Conservation (phyloP, 2,888 invertebrate species). For the Hemicrepidius hirtus region DNA sequence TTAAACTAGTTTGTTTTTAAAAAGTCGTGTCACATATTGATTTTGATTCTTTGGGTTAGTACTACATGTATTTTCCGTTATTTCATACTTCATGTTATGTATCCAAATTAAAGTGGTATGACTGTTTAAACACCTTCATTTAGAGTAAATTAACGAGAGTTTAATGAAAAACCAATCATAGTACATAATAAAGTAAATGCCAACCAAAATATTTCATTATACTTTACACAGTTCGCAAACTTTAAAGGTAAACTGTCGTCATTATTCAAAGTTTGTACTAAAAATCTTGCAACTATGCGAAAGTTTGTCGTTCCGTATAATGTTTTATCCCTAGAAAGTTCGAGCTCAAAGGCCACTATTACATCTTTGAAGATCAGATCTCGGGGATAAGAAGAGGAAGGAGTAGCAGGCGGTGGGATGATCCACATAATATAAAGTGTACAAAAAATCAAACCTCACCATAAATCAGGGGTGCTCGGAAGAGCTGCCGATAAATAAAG, state of each 20-base stretch:
- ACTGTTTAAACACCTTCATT: too few species aligned
- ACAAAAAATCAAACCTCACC: constrained; percentile 62
- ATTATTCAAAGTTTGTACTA: constrained; percentile 15
- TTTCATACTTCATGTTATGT: too few species aligned
- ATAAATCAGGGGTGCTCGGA: constrained; percentile 63
- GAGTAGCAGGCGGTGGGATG: constrained; percentile 32
- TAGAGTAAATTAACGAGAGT: too few species aligned
- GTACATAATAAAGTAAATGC: too few species aligned
- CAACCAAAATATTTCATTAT: too few species aligned
- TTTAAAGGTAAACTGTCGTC: background rate
- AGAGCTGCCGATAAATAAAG: constrained; percentile 67
- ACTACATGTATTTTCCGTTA: background rate
- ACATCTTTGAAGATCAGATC: constrained; percentile 37
- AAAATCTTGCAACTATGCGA: constrained; percentile 24
- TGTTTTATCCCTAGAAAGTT: constrained; percentile 36
- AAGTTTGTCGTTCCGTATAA: constrained; percentile 28
- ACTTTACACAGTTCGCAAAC: background rate
- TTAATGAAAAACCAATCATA: too few species aligned
- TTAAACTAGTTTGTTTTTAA: constrained; percentile 15
- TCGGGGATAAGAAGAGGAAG: constrained; percentile 40
- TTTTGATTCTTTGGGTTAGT: background rate
- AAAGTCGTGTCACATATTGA: constrained; percentile 18
- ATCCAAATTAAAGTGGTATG: too few species aligned
- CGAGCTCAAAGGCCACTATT: constrained; percentile 33
- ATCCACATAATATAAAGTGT: constrained; percentile 60